Conservation (phyloP, 2,797 vertebrate genomes). For the Chaetodon trifasciatus region DNA sequence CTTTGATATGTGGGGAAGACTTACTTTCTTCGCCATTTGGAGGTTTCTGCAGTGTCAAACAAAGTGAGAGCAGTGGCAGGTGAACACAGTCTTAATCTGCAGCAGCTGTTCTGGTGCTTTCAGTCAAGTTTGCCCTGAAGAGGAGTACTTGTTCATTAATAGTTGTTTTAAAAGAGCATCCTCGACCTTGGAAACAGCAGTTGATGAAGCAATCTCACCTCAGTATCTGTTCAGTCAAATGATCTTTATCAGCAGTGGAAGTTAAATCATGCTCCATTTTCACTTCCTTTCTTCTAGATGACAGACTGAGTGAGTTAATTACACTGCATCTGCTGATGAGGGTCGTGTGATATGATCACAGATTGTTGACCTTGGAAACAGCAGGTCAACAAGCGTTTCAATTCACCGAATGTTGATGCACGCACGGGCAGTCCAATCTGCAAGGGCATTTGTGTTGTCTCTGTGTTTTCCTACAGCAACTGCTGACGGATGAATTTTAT, state of each 20-base stretch:
- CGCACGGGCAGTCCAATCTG: constrained; percentile 32
- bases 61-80: too few species aligned
- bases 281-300: not conserved
- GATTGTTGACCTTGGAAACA: not conserved
- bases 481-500: constrained; percentile 79
- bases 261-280: not conserved
- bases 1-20: too few species aligned
- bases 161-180: not conserved
- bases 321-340: not conserved
- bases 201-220: too few species aligned
- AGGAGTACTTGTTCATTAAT: too few species aligned
- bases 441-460: constrained; percentile 46
- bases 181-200: too few species aligned
- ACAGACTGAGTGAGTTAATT: not conserved
- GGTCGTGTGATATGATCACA: not conserved
- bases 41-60: too few species aligned
- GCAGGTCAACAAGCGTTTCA: constrained; percentile 6
- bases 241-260: not conserved
- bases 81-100: too few species aligned
- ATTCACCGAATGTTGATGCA: constrained; percentile 9
- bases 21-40: too few species aligned
- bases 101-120: not conserved
- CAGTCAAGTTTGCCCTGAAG: too few species aligned
- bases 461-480: constrained; percentile 49
- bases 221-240: too few species aligned